A percentile compares a stretch with the other conserved stretches of the same genome.
phyloP scores from a whole-genome alignment of 2,113 vertebrate genomes.

The Calyptomena viridis region DNA sequence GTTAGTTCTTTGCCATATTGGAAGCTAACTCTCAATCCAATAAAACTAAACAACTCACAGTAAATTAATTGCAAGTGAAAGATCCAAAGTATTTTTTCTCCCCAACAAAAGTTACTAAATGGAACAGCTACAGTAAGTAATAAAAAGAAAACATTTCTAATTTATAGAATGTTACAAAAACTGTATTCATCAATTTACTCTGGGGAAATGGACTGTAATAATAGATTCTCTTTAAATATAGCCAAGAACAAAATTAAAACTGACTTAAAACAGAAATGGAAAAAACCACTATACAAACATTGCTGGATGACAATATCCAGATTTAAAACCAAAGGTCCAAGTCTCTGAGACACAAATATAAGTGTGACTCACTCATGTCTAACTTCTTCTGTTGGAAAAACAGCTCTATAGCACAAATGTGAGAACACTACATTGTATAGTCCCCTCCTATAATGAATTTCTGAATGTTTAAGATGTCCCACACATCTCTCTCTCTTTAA shows the following conservation, averaged over 20 bases:
- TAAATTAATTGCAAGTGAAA: constrained; percentile 15
- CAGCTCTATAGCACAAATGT: background rate
- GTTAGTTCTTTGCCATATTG: background rate
- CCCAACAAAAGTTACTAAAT: background rate
- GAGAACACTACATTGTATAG: background rate
- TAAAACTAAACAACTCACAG: background rate
- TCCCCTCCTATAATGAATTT: too few species aligned
- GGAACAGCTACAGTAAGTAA: background rate
- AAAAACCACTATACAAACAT: background rate
- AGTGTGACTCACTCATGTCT: background rate
- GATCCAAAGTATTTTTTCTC: background rate
- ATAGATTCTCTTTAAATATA: constrained; percentile 23
- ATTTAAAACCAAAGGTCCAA: background rate
- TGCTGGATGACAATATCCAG: background rate
- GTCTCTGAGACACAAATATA: background rate
- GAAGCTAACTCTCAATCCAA: background rate
- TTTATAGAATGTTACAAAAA: background rate
- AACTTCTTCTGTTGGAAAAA: background rate
- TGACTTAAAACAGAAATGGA: background rate
- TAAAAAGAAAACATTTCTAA: constrained; percentile 19
- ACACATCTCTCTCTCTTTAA: too few species aligned
- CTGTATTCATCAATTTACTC: background rate
- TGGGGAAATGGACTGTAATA: constrained; percentile 3
- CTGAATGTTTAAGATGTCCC: too few species aligned
- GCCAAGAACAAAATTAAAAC: constrained; percentile 32